phyloP scores from a whole-genome alignment of 1,140 invertebrate species.

The Physella acuta region DNA sequence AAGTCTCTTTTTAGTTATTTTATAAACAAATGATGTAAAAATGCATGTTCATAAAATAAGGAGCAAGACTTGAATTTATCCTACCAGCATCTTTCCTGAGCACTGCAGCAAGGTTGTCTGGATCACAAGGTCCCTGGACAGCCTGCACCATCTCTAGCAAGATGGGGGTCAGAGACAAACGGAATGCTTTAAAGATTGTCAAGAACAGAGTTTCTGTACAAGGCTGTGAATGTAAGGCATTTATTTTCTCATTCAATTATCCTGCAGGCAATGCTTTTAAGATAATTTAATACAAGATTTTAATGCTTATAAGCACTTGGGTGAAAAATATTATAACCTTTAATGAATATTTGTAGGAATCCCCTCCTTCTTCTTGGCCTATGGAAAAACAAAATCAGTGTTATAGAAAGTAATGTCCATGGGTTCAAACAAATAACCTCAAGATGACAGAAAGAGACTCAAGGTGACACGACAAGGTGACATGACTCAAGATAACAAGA shows the following conservation, averaged over 20 bases:
- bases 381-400: constrained; percentile 11
- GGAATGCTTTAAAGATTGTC: constrained; percentile 80
- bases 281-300: background rate
- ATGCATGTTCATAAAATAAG: too few relatives aligned
- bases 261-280: background rate
- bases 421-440: too few relatives aligned
- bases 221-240: constrained; percentile 72
- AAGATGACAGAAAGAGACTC: too few relatives aligned
- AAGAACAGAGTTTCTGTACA: constrained; percentile 85
- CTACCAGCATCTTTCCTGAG: constrained; percentile 80
- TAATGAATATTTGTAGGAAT: constrained; percentile 88
- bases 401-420: too few relatives aligned
- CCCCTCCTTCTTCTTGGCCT: constrained; percentile 82
- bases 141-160: constrained; percentile 72
- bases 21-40: background rate
- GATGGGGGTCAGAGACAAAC: constrained; percentile 71
- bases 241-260: too few relatives aligned
- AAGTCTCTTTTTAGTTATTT: background rate
- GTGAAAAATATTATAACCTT: constrained; percentile 64
- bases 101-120: constrained; percentile 75
- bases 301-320: background rate
- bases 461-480: too few relatives aligned
- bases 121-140: constrained; percentile 67
- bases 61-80: too few relatives aligned
- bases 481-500: too few relatives aligned